Evolutionary conservation across 2,888 invertebrate genomes (phyloP).

Genomic region (Invenusta paracnida): DNA sequence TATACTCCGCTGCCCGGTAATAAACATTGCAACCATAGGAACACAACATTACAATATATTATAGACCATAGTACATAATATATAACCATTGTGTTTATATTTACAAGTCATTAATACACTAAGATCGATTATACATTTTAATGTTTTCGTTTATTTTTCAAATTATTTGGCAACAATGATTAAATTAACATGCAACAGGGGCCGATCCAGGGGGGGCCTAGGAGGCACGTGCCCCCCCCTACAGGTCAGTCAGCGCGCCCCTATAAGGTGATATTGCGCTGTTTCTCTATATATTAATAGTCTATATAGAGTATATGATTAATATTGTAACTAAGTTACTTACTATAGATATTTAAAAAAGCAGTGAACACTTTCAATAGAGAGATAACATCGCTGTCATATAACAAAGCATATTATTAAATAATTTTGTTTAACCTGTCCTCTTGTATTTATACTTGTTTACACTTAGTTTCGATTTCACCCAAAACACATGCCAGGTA

Average conservation of each 20-base stretch:
- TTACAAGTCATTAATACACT: too few species aligned
- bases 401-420: background rate
- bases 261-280: background rate
- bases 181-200: background rate
- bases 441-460: background rate
- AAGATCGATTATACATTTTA: too few species aligned
- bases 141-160: too few species aligned
- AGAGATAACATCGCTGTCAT: background rate
- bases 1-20: too few species aligned
- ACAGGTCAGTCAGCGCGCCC: background rate
- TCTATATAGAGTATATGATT: background rate
- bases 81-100: too few species aligned
- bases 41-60: too few species aligned
- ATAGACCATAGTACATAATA: too few species aligned
- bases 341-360: background rate
- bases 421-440: background rate
- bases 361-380: background rate
- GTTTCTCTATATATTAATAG: background rate
- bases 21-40: too few species aligned
- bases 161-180: too few species aligned
- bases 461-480: background rate
- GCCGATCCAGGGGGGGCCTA: background rate
- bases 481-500: background rate
- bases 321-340: background rate
- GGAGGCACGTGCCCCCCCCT: background rate